phyloP scores from a whole-genome alignment of 2,113 vertebrate genomes.

The Calidris pugnax region DNA sequence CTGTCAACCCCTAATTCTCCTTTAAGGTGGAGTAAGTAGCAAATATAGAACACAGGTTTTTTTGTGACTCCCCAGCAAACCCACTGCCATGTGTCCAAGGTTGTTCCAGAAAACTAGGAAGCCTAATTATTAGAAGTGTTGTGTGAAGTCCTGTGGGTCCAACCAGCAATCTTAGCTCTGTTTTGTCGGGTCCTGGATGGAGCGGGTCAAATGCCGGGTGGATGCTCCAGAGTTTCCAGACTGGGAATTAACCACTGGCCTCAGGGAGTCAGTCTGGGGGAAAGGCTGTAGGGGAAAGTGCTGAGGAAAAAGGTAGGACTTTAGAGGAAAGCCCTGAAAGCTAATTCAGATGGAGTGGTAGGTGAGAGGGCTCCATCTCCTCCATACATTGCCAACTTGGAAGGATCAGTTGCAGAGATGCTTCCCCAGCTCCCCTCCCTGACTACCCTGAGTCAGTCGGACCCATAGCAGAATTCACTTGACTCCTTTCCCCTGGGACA shows the following conservation, averaged over 20 bases:
- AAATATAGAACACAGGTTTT: not conserved
- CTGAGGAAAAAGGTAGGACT: not conserved
- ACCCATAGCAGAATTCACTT: not conserved
- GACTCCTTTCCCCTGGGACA: not conserved
- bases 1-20: not conserved
- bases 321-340: not conserved
- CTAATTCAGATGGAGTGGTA: not conserved
- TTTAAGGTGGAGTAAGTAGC: not conserved
- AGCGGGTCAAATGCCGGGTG: not conserved
- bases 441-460: no score
- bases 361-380: not conserved
- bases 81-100: not conserved
- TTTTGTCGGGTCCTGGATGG: not conserved
- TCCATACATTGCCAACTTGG: not conserved
- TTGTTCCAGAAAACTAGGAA: not conserved
- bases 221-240: not conserved
- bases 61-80: not conserved
- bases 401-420: not conserved
- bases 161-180: not conserved
- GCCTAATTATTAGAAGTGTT: not conserved
- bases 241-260: not conserved
- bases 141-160: not conserved
- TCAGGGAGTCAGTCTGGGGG: not conserved
- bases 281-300: not conserved
- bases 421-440: not conserved